These are phyloP conservation scores for Fragum whitleyi DNA, from an alignment of 2,888 invertebrate genomes.

Conservation along the genomic window DNA sequence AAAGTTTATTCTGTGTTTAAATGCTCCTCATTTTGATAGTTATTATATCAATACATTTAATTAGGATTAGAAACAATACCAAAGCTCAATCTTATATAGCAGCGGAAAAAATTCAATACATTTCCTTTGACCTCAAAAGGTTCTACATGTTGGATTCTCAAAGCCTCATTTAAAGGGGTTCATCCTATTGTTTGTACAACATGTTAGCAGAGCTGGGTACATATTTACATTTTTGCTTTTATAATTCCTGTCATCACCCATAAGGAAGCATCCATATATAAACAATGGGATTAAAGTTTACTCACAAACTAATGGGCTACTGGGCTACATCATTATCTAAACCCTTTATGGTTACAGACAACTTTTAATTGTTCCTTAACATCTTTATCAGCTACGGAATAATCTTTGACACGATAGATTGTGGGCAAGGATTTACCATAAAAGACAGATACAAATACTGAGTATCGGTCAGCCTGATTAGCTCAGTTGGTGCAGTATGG, in stretches of 20 bases:
- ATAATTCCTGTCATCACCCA: conserved; percentile 46
- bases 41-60: too few relatives aligned
- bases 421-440: too few relatives aligned
- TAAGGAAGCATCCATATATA: conserved; percentile 25
- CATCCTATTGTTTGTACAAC: conserved; percentile 24
- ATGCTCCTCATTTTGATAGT: too few relatives aligned
- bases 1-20: too few relatives aligned
- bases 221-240: conserved; percentile 39
- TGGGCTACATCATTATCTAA: conserved; percentile 17
- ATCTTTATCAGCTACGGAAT: too few relatives aligned
- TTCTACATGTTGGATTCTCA: background rate
- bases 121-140: conserved; percentile 9
- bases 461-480: too few relatives aligned
- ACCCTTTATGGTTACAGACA: background rate
- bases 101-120: background rate
- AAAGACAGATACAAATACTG: too few relatives aligned
- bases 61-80: too few relatives aligned
- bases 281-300: conserved; percentile 35
- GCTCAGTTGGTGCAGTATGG: too few relatives aligned
- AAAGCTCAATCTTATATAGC: too few relatives aligned
- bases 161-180: background rate
- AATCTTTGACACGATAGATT: too few relatives aligned
- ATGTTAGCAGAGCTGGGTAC: background rate
- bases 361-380: background rate
- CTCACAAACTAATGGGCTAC: conserved; percentile 25